Base-by-base conservation (phyloP, 2,113 vertebrate genomes). In the Campylomormyrus tamandua region DNA sequence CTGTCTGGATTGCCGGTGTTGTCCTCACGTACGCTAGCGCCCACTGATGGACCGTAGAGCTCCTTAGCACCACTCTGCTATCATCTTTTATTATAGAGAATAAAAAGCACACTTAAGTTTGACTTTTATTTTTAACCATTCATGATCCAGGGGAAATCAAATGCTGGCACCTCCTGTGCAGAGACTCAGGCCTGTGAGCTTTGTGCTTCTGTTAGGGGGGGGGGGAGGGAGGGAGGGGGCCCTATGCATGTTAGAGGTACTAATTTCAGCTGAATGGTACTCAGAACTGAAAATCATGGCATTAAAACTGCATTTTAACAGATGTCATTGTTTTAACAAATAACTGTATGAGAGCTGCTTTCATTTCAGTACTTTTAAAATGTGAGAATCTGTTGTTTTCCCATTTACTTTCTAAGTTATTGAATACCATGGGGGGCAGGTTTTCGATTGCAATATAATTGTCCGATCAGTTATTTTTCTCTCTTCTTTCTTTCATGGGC, bases 311-410 rank as follows among this genome's bases (percentile, higher is more conserved):
- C 94, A 93, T 93, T 92, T 94, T 92, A 93, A 91, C 93, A 92
- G 92, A 93, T 92, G 91, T 56, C 56, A 42, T 80, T 48, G 83
- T 89, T 52, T 50, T 77, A 52, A 45, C 27, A 53, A 89, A 83
- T 50, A 56, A 84, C 19, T 84, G 19, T 10, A 94, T 90, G 93
- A 93, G 93, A 94, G 94, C 95, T 96, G 95, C 95, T 95, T 94
- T 93, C 92, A 92, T 90, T 94, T 93, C 94, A 95, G 94, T 95
- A 94, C 93, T 96, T 95, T 95, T 94, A 94, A 93, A 92, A 94
- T 93, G 93, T 95, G 93, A 94, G 91, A 91, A 94, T 91, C 93
- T 91, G 5, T 89, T 91, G 93, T 91, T 48, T 24, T 88, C 39
- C 50, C n/a, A n/a, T 87, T 58, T 15, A 27, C 39, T 88, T 93